These are phyloP conservation scores for Cynopterus sphinx DNA, from an alignment of 2,797 vertebrate genomes.

Conservation along the genomic window DNA sequence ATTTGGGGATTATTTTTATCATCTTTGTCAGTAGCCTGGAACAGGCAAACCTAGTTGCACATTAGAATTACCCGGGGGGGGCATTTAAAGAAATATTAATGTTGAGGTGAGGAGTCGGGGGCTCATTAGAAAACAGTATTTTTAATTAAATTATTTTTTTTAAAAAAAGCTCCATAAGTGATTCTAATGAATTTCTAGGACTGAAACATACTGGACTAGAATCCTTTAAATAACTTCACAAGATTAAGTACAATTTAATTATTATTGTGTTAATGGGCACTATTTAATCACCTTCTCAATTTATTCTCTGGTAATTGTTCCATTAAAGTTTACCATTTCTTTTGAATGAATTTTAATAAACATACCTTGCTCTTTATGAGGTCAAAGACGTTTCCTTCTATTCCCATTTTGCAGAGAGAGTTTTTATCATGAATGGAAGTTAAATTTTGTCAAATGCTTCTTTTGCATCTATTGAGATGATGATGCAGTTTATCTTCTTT, in stretches of 20 bases:
- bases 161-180: neutral
- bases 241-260: conserved; percentile 14
- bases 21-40: neutral
- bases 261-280: neutral
- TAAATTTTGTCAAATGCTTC: conserved; percentile 23
- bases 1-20: neutral
- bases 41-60: neutral
- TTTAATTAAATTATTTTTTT: neutral
- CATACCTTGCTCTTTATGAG: neutral
- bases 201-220: neutral
- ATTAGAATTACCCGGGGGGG: neutral
- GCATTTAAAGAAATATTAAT: neutral
- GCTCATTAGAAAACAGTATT: neutral
- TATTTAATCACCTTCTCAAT: neutral
- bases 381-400: neutral
- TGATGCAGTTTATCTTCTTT: neutral
- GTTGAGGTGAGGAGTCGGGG: neutral
- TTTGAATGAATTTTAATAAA: conserved; percentile 40
- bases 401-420: neutral
- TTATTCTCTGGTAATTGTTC: neutral
- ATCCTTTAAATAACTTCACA: conserved; percentile 1
- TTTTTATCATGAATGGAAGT: conserved; percentile 19
- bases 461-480: neutral
- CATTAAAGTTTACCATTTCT: conserved; percentile 11
- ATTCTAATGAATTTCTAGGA: neutral